Base-by-base conservation (phyloP, 2,888 invertebrate species). In the Diaphora mendica region DNA sequence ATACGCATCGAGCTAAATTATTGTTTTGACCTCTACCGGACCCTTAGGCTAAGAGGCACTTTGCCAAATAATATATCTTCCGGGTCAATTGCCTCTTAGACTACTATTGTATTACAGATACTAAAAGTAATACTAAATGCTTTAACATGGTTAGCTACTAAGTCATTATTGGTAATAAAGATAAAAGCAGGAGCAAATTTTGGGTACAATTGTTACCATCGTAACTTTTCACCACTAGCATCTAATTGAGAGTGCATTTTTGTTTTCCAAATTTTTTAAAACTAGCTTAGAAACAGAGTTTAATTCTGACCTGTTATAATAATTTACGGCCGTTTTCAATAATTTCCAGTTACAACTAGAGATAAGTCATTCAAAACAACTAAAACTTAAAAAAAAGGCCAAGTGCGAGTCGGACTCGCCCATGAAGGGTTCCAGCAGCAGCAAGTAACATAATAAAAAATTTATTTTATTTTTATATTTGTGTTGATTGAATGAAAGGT, bases 11-110 rank as follows among this genome's bases (percentile, higher is more conserved):
- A 68, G 68, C 76, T 72, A 68, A 74, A 75, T 77, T 76, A 77
- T 76, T 80, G 59, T 78, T 74, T 82, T 78, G 74, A 74, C 75
- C 77, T 33, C 51, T 68, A 74, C 70, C 51, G 30, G 70, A 62
- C 66, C 26, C 39, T 62, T 23, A 55, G 67, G 26, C 39, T 78
- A 67, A 76, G 69, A 75, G 66, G 64, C 55, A 75, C 75, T 79
- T 77, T 26, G 55, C 51, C 62, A 64, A 72, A 73, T 71, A 74
- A 72, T 42, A 68, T 62, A 62, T 69, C 67, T 51, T 72, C 69
- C 35, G 65, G 48, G 70, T 48, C 30, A 78, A 77, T 68, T 69
- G 69, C 71, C 69, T 48, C 67, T 66, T 44, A 71, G 39, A 73
- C 48, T 68, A 65, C 74, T 70, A 73, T 72, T 72, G 42, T 64